Base-by-base conservation (phyloP, 2,113 vertebrate species). In the Megaceryle torquata region DNA sequence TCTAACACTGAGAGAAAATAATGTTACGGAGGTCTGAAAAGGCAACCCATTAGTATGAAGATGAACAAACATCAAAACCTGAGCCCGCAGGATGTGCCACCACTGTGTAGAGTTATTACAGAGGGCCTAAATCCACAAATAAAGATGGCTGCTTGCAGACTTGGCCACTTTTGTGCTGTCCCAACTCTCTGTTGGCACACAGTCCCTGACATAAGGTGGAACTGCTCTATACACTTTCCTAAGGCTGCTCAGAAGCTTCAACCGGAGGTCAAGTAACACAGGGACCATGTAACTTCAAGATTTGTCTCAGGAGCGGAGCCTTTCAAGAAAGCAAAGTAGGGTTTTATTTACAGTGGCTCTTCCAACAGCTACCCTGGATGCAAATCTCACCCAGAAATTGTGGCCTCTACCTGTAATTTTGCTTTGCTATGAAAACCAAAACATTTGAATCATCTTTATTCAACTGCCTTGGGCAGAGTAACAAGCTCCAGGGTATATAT, bases 271-370 rank as follows among this genome's bases (percentile, higher is more conserved):
- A 65, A 57, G 4, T 1, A 56, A 82, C 17, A 21, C 33, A 91
- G 26, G 11, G 10, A 46, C 5, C 4, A 3, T 0, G 1, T n/a
- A 41, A 68, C 7, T 14, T 6, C 19, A 2, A 61, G 6, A 35
- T 74, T 24, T 54, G 10, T 11, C 12, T 21, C 21, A 77, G 35
- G n/a, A 83, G 59, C 35, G 22, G 31, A 46, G 28, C 4, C 6
- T 81, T 82, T 35, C 2, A 4, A 26, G 18, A 75, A 6, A 46
- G 46, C 28, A 87, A 24, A 25, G 17, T 8, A 33, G 11, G 33
- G 11, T n/a, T 37, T 3, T 35, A 74, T 35, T 84, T 19, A 8
- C 21, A 76, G 9, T 3, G 7, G 48, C 35, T 59, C 22, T 51
- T 83, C 33, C 20, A 20, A 19, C 17, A 65, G 9, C 11, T 33